A percentile compares a stretch with the other conserved stretches of the same genome.
phyloP scores from a whole-genome alignment of 2,888 invertebrate species.

The Danaus chrysippus region DNA sequence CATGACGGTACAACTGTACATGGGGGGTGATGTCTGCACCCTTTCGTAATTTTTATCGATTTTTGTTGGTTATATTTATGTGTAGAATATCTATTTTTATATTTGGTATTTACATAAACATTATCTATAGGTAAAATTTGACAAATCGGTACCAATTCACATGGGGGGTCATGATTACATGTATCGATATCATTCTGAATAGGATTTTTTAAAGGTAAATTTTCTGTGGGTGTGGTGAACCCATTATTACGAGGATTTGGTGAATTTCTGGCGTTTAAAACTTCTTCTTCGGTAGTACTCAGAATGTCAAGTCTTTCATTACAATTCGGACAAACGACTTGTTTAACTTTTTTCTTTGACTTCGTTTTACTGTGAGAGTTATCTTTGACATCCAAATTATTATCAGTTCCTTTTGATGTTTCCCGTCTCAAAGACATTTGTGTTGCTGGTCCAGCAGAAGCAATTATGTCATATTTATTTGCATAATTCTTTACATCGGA shows the following conservation, averaged over 20 bases:
- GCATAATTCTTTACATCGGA: conserved; percentile 33
- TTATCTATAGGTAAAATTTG: conserved; percentile 54
- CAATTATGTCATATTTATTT: conserved; percentile 16
- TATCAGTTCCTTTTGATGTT: conserved; percentile 16
- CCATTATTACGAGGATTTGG: conserved; percentile 39
- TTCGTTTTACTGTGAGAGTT: conserved; percentile 19
- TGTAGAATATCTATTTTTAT: conserved; percentile 36
- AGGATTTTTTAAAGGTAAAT: conserved; percentile 31
- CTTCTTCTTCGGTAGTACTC: conserved; percentile 54
- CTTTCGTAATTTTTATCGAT: conserved; percentile 63
- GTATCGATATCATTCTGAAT: conserved; percentile 38
- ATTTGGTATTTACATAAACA: conserved; percentile 40
- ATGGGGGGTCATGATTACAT: conserved; percentile 56
- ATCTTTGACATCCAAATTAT: conserved; percentile 23
- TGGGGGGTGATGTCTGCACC: conserved; percentile 68
- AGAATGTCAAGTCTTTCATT: conserved; percentile 54
- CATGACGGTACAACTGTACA: conserved; percentile 70
- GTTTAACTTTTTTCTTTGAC: conserved; percentile 42
- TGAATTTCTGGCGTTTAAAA: conserved; percentile 39
- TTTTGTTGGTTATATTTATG: conserved; percentile 47
- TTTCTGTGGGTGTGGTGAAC: conserved; percentile 21
- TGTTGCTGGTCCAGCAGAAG: conserved; percentile 13
- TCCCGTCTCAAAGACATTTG: conserved; percentile 9
- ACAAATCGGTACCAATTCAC: conserved; percentile 61
- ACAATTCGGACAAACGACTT: conserved; percentile 60